Evolutionary conservation across 2,888 invertebrate genomes (phyloP), one percentile per base, ranked within the genome.

Genomic region (Theristus sp.): DNA sequence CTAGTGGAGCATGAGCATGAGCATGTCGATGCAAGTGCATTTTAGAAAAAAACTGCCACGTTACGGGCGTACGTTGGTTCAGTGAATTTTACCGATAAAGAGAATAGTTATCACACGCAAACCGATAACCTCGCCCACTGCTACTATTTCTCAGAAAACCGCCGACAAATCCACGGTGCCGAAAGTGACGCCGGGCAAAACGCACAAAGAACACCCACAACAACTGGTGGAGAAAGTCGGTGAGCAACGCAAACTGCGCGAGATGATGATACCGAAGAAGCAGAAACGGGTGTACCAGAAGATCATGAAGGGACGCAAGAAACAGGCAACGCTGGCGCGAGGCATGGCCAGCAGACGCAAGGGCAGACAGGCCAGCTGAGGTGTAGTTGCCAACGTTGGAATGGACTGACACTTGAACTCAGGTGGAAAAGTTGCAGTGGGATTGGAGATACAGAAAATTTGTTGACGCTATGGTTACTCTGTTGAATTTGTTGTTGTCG

Each of bases 181-280:
- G 69, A 68, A 55, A 69, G 71, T 58, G 67, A 67, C 2, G 75
- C 73, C 3, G 70, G 77, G 77, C 2, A 64, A 67, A 28, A 70
- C 74, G 53, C 73, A 75, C 64, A 67, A 67, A 38, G 70, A 71
- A 53, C 70, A 76, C 66, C 65, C 68, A 24, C 71, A 71, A 57
- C 66, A 66, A 58, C 68, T 69, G 62, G 63, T 70, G 64, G 69
- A 71, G 61, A 73, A 75, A 63, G 67, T 6, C 25, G 54, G 25
- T 10, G 54, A 54, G 27, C 54, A 54, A 27, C 25, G 54, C 25
- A 46, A 46, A 26, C 46, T 57, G 25, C 3, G 24, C n/a, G 93
- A 91, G 67, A 89, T 93, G 78, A 89, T 94, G 84, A 86, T 99
- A 1, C 85, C 87, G 62, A 91, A 89, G 74, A 91, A 93, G 71